Conservation (phyloP, 2,113 vertebrate species). For the Ellobius talpinus region DNA sequence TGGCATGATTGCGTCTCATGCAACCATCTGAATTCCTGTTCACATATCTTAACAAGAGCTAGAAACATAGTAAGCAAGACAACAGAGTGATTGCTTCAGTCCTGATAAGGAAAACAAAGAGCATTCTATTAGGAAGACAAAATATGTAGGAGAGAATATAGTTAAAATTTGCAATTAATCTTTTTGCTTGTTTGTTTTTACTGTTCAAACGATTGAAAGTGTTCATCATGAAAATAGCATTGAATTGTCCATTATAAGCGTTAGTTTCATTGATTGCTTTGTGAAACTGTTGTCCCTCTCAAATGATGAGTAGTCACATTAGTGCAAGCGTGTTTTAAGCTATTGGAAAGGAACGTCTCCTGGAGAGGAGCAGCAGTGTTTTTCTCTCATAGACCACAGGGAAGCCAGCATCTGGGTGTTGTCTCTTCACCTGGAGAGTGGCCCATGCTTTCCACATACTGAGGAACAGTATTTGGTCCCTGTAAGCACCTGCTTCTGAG, state of each 20-base stretch:
- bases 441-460: background rate
- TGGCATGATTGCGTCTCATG: background rate
- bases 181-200: background rate
- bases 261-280: conserved; percentile 41
- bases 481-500: background rate
- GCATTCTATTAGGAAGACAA: background rate
- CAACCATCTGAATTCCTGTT: background rate
- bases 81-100: background rate
- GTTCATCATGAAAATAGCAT: background rate
- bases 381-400: background rate
- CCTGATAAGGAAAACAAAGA: background rate
- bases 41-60: background rate
- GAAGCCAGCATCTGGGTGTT: background rate
- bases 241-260: background rate
- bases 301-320: background rate
- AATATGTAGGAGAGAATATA: background rate
- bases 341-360: background rate
- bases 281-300: background rate
- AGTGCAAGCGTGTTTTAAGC: background rate
- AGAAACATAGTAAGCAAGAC: background rate
- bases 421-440: no score
- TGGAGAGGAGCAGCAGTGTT: background rate
- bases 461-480: background rate
- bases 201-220: background rate
- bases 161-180: conserved; percentile 12